Base-by-base conservation (phyloP, 1,140 invertebrate genomes). In the Ylistrum balloti region DNA sequence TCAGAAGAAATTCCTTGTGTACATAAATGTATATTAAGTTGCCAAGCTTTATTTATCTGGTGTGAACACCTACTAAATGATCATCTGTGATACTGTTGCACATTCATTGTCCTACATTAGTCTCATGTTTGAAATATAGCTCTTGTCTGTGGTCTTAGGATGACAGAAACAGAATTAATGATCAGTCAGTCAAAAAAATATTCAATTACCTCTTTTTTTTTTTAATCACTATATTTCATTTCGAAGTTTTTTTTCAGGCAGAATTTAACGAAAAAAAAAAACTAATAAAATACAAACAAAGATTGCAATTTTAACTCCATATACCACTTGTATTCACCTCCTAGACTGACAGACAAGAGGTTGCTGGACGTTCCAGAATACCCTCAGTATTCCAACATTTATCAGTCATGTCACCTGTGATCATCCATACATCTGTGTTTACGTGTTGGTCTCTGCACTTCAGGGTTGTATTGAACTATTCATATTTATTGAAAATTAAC, bases 81-180 rank as follows among this genome's bases (percentile, higher is more conserved):
- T 74, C 56, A 74, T n/a, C 56, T 74, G 56, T 74, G 56, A 74
- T 74, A 74, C 56, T 74, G 56, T 74, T 74, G 56, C 56, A 74
- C 17, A 28, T n/a, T 74, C 56, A 74, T 74, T 74, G 56, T 74
- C 56, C 56, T 28, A 5, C 56, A 74, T 74, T 74, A 28, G 22
- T 28, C 56, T 74, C 56, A 74, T 74, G 56, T 74, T 74, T 74
- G 56, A 74, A 74, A 17, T 74, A 74, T 17, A 74, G 56, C 56
- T 74, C 56, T 74, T 74, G 56, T 74, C 56, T 74, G 56, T 74
- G 56, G 56, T 74, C 22, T 74, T 28, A 74, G 56, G 56, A 74
- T 74, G 56, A 74, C n/a, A 74, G 2, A 74, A 74, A 20, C 2
- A 5, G 56, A 28, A 17, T 13, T 1, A 15, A 45, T 45, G 41